Evolutionary conservation across 2,888 invertebrate species (phyloP).

Genomic region (Euplexia lucipara): DNA sequence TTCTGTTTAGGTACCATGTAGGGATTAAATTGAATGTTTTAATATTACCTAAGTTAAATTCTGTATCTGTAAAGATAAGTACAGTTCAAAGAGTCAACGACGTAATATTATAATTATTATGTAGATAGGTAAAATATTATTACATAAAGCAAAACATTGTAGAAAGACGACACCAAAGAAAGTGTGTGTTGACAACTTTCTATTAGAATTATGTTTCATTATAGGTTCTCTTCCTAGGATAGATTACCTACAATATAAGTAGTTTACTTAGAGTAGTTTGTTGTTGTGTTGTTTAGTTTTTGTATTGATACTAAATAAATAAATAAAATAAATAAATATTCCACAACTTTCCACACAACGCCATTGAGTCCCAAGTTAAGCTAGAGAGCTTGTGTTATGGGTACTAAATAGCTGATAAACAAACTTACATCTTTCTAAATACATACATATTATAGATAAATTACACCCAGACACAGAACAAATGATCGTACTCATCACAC

Average conservation of each 20-base stretch:
- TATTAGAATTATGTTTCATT: conserved; percentile 32
- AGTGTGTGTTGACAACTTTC: conserved; percentile 49
- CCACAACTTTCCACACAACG: too few species aligned
- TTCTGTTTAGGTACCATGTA: conserved; percentile 18
- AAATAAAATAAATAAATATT: too few species aligned
- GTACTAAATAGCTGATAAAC: too few species aligned
- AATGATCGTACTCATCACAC: too few species aligned
- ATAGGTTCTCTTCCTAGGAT: conserved; percentile 39
- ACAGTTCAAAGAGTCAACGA: conserved; percentile 49
- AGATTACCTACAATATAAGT: too few species aligned
- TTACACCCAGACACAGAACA: too few species aligned
- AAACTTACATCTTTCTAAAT: too few species aligned
- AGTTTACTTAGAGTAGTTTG: conserved; percentile 12
- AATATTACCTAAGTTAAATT: conserved; percentile 23
- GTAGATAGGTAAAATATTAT: too few species aligned
- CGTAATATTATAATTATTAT: conserved; percentile 43
- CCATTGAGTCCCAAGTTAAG: too few species aligned
- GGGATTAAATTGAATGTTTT: conserved; percentile 27
- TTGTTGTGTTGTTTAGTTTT: too few species aligned
- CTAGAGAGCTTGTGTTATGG: too few species aligned
- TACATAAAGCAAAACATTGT: conserved; percentile 38
- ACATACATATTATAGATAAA: too few species aligned
- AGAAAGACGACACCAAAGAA: conserved; percentile 29
- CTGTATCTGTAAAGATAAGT: conserved; percentile 42
- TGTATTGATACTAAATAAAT: neutral